A percentile compares a stretch with the other conserved stretches of the same genome.
Evolutionary conservation across 2,113 vertebrate species (phyloP).

Genomic region (Microtus montanus): DNA sequence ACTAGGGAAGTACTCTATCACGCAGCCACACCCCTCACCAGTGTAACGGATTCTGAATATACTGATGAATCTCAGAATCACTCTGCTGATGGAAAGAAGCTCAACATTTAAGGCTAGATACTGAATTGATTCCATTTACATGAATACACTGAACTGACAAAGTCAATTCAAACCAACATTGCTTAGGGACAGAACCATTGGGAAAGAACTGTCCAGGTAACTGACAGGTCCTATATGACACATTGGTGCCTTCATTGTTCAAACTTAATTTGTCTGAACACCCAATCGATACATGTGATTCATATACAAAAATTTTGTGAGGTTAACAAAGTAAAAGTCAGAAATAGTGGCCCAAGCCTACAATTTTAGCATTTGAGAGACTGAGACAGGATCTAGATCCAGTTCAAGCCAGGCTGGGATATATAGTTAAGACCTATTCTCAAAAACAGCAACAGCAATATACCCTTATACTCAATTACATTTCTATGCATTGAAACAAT

Average conservation of each 20-base stretch:
- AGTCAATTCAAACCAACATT: not conserved
- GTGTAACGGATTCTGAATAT: not conserved
- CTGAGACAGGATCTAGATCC: not conserved
- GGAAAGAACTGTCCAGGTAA: conserved; percentile 1
- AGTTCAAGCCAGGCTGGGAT: not conserved
- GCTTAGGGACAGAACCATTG: not conserved
- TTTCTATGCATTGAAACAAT: too few species aligned
- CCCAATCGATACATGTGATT: not conserved
- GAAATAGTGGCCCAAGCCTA: not conserved
- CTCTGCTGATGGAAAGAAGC: not conserved
- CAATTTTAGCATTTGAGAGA: not conserved
- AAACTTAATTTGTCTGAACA: not conserved
- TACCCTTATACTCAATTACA: too few species aligned
- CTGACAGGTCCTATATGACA: not conserved
- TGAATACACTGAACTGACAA: not conserved
- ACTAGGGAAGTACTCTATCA: not conserved
- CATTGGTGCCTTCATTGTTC: not conserved
- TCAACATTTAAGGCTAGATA: conserved; percentile 9
- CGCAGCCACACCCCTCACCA: not conserved
- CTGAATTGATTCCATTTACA: not conserved
- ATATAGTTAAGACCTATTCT: too few species aligned
- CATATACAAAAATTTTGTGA: not conserved
- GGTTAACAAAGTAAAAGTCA: not conserved
- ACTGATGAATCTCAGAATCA: not conserved
- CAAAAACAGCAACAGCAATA: too few species aligned